A percentile compares a stretch with the other conserved stretches of the same genome.
Conservation (phyloP, 2,113 vertebrate species). For the Pseudorhombus dupliciocellatus region DNA sequence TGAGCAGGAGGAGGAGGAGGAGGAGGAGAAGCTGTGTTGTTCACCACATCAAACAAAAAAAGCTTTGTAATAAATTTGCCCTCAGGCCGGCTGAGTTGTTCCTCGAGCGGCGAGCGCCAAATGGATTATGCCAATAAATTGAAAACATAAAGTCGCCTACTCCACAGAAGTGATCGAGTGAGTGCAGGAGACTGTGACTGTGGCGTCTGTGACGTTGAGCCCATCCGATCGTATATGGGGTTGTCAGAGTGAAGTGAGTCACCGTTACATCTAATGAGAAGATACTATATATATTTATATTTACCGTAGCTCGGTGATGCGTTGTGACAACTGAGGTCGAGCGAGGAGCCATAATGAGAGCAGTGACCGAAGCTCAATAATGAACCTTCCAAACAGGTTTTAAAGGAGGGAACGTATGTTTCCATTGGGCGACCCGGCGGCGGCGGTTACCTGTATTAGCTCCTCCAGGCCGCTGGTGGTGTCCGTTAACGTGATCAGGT, state of each 20-base stretch:
- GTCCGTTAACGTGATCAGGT: slow-evolving; percentile 88
- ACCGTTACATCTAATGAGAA: slow-evolving; percentile 47
- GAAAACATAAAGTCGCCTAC: slow-evolving; percentile 27
- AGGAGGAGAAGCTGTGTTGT: too few relatives aligned
- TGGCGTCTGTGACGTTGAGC: slow-evolving; percentile 37
- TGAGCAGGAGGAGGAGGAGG: too few relatives aligned
- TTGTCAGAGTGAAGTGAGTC: slow-evolving; percentile 41
- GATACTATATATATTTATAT: slow-evolving; percentile 26
- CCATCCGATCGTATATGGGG: slow-evolving; percentile 31
- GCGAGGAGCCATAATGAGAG: slow-evolving; percentile 16
- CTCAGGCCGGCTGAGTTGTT: too few relatives aligned
- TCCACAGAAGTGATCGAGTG: neutral
- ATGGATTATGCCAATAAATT: slow-evolving; percentile 39
- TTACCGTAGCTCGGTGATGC: slow-evolving; percentile 29
- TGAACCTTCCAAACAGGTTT: neutral
- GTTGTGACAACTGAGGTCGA: slow-evolving; percentile 31
- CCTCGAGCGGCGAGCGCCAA: neutral
- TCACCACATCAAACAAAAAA: too few relatives aligned
- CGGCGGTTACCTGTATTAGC: slow-evolving; percentile 82
- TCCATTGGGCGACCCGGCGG: neutral
- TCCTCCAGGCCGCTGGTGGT: slow-evolving; percentile 85
- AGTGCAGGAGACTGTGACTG: neutral
- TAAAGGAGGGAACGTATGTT: too few relatives aligned
- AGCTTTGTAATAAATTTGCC: too few relatives aligned
- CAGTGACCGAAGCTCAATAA: neutral